Conservation (phyloP, 2,113 vertebrate genomes). For the Chaenocephalus aceratus region DNA sequence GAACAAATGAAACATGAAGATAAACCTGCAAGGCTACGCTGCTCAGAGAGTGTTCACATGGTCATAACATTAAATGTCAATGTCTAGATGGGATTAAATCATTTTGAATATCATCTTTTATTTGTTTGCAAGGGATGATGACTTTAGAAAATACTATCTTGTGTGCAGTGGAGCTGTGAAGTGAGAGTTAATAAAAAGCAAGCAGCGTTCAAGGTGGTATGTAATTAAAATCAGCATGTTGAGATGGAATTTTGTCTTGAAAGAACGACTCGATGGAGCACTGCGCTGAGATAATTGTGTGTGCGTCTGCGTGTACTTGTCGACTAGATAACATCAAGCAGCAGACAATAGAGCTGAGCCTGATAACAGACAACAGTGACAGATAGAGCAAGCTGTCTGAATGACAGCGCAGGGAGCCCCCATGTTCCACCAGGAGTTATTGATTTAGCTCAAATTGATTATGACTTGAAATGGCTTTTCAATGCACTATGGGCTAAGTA, state of each 20-base stretch:
- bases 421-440: constrained; percentile 63
- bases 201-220: constrained; percentile 12
- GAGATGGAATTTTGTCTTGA: background rate
- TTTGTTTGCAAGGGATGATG: constrained; percentile 19
- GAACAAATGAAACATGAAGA: constrained; percentile 34
- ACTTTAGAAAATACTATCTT: constrained; percentile 18
- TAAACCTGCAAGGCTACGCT: constrained; percentile 3
- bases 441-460: constrained; percentile 78
- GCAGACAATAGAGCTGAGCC: constrained; percentile 30
- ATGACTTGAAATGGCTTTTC: constrained; percentile 76
- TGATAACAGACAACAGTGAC: constrained; percentile 41
- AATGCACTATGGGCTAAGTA: constrained; percentile 54
- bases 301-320: constrained; percentile 15
- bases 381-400: constrained; percentile 55
- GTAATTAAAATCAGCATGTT: constrained; percentile 38
- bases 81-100: constrained; percentile 30
- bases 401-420: constrained; percentile 63
- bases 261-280: background rate
- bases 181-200: constrained; percentile 37
- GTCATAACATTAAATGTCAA: constrained; percentile 35
- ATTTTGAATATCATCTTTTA: constrained; percentile 2
- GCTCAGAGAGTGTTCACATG: constrained; percentile 29
- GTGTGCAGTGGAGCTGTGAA: constrained; percentile 17
- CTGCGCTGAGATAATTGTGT: constrained; percentile 15
- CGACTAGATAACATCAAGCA: constrained; percentile 30